These are phyloP conservation scores for Paraplagusia blochii DNA, from an alignment of 2,113 vertebrate genomes.

Conservation along the genomic window DNA sequence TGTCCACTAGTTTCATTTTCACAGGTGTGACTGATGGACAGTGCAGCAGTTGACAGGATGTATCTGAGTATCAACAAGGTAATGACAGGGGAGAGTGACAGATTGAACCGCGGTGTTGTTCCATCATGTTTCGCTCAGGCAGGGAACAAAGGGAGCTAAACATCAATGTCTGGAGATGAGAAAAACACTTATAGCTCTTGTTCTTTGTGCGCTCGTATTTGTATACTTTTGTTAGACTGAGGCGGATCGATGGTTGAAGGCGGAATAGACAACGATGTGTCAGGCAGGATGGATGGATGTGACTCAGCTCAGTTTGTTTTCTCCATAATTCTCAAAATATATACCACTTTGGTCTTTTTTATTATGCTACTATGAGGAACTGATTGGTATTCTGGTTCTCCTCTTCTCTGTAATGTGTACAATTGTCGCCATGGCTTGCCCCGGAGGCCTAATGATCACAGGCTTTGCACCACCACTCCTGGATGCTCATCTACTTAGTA, in stretches of 20 bases:
- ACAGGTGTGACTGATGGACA: slow-evolving; percentile 57
- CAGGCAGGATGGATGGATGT: slow-evolving; percentile 7
- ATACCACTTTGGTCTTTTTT: slow-evolving; percentile 11
- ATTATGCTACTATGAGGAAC: slow-evolving; percentile 29
- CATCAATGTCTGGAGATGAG: slow-evolving; percentile 29
- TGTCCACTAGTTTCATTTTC: slow-evolving; percentile 65
- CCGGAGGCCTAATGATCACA: slow-evolving; percentile 49
- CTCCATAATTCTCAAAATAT: slow-evolving; percentile 10
- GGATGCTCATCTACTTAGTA: slow-evolving; percentile 45
- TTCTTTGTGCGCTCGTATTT: slow-evolving; percentile 25
- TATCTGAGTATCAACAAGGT: slow-evolving; percentile 69
- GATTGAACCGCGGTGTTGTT: slow-evolving; percentile 65
- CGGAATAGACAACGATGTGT: slow-evolving; percentile 11
- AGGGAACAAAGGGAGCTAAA: slow-evolving; percentile 40
- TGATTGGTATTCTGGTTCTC: slow-evolving; percentile 35
- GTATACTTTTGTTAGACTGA: slow-evolving; percentile 6
- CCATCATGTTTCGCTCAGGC: slow-evolving; percentile 55
- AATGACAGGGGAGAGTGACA: slow-evolving; percentile 70
- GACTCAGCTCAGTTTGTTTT: slow-evolving; percentile 32
- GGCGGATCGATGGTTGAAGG: slow-evolving; percentile 13
- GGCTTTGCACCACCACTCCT: slow-evolving; percentile 63
- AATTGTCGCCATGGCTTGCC: slow-evolving; percentile 51
- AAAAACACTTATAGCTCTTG: slow-evolving; percentile 16
- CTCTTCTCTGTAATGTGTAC: slow-evolving; percentile 45
- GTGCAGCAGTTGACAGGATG: slow-evolving; percentile 37